Percentiles rank a stretch among this genome's conserved stretches.
Conservation (phyloP, 2,888 invertebrate genomes). For the Chelonus formosanus region DNA sequence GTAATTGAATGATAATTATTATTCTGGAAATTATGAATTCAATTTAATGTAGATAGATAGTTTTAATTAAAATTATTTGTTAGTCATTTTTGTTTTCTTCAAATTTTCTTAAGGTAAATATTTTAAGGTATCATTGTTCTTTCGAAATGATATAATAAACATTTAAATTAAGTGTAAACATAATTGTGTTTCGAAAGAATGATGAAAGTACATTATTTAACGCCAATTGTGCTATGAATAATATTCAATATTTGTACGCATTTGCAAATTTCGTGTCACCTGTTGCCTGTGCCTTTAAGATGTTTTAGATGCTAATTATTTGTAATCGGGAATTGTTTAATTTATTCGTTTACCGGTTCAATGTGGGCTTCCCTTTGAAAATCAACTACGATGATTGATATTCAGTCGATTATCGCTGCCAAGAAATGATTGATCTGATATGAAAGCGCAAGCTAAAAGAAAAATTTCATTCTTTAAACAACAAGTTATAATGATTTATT, state of each 20-base stretch:
- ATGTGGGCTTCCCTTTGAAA: constrained; percentile 52
- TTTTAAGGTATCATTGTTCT: too few species aligned
- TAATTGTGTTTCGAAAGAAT: too few species aligned
- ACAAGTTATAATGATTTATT: constrained; percentile 44
- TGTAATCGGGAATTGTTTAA: constrained; percentile 38
- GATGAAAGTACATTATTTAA: background rate
- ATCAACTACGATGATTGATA: constrained; percentile 23
- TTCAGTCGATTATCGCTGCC: constrained; percentile 59
- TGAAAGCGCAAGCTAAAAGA: background rate
- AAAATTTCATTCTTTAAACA: too few species aligned
- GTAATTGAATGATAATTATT: too few species aligned
- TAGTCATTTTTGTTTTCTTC: too few species aligned
- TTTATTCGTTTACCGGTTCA: constrained; percentile 47
- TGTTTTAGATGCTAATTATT: constrained; percentile 43
- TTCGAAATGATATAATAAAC: too few species aligned
- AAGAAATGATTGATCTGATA: constrained; percentile 44
- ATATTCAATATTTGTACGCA: constrained; percentile 49
- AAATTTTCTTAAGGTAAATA: too few species aligned
- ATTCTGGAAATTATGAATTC: too few species aligned
- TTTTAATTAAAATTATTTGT: too few species aligned
- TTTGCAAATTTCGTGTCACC: constrained; percentile 51
- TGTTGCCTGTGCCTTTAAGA: constrained; percentile 61
- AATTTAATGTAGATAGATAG: too few species aligned
- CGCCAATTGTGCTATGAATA: constrained; percentile 41
- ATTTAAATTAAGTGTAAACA: background rate